These are phyloP conservation scores for Apodemia zela DNA, from an alignment of 2,888 invertebrate genomes.

Conservation along the genomic window DNA sequence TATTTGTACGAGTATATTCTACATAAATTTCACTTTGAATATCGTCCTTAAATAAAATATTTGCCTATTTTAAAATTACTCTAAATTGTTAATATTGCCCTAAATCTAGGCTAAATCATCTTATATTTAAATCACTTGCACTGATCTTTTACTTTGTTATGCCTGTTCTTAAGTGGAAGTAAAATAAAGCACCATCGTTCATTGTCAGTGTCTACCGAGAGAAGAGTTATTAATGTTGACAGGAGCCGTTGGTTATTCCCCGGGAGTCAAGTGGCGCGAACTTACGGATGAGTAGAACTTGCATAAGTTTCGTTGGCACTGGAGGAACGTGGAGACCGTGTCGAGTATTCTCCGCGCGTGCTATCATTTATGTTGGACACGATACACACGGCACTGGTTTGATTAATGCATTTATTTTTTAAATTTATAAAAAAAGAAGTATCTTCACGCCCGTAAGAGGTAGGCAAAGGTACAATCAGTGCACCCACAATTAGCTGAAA, in stretches of 20 bases:
- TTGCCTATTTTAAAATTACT: too few relatives aligned
- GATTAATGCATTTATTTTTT: background rate
- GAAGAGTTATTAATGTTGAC: constrained; percentile 32
- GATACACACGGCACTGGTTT: constrained; percentile 31
- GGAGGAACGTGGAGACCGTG: constrained; percentile 38
- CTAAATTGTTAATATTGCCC: background rate
- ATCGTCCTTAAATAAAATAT: too few relatives aligned
- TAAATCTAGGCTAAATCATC: background rate
- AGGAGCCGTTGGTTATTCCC: constrained; percentile 30
- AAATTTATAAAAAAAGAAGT: too few relatives aligned
- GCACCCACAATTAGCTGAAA: too few relatives aligned
- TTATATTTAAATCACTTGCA: background rate
- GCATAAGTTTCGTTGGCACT: constrained; percentile 39
- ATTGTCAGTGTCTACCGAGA: constrained; percentile 25
- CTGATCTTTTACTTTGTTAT: background rate
- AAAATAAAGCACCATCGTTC: constrained; percentile 25
- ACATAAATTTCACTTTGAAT: too few relatives aligned
- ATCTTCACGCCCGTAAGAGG: too few relatives aligned
- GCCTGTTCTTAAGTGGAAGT: constrained; percentile 4
- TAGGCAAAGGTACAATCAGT: too few relatives aligned
- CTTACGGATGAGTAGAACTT: constrained; percentile 42
- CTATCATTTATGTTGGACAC: constrained; percentile 34
- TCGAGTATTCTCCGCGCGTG: constrained; percentile 34
- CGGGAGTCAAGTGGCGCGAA: constrained; percentile 35
- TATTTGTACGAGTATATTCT: too few relatives aligned